These are phyloP conservation scores for Neolamprologus hecqui DNA, from an alignment of 2,113 vertebrate genomes.

Conservation along the genomic window DNA sequence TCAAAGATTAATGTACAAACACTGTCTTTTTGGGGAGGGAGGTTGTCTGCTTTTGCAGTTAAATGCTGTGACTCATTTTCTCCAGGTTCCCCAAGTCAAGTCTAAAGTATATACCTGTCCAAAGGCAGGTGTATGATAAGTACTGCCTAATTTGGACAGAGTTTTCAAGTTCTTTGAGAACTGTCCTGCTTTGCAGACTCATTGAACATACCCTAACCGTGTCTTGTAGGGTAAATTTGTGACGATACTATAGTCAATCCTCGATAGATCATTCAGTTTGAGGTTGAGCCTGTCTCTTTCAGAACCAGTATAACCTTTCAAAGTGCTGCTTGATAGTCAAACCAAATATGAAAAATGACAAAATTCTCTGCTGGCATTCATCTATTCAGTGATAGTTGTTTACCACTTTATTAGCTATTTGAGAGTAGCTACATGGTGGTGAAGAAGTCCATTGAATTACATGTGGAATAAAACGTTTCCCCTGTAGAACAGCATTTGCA, in stretches of 20 bases:
- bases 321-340: neutral
- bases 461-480: neutral
- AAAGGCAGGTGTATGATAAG: neutral
- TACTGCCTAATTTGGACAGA: neutral
- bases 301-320: neutral
- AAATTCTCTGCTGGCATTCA: neutral
- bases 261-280: neutral
- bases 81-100: neutral
- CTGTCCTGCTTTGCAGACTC: neutral
- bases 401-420: neutral
- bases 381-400: neutral
- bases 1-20: neutral
- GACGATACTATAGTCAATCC: neutral
- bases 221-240: neutral
- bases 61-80: neutral
- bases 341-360: neutral
- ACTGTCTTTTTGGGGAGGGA: neutral
- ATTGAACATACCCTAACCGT: rapidly evolving
- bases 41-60: neutral
- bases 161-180: neutral
- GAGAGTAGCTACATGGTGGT: neutral
- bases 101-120: neutral
- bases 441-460: neutral
- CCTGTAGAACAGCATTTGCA: neutral
- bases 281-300: neutral